Evolutionary conservation across 1,140 invertebrate species (phyloP).

Genomic region (Littorina saxatilis): DNA sequence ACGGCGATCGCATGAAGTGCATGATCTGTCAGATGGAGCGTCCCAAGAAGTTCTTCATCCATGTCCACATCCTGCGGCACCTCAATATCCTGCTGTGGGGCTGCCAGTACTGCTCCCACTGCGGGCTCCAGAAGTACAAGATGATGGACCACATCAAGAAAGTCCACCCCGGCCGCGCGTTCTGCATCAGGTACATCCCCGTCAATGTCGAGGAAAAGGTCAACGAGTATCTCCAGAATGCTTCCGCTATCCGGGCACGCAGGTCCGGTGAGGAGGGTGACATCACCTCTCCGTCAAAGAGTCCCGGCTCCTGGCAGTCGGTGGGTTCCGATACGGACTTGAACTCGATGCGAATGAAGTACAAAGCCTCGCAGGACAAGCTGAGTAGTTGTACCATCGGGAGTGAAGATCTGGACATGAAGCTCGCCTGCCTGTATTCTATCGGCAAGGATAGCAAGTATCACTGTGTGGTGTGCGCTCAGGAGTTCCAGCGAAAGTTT

Average conservation of each 20-base stretch:
- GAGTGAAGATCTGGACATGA: slow-evolving; percentile 48
- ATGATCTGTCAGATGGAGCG: slow-evolving; percentile 49
- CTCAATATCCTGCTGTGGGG: slow-evolving; percentile 52
- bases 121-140: slow-evolving; percentile 53
- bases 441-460: slow-evolving; percentile 22
- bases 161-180: slow-evolving; percentile 41
- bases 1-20: slow-evolving; percentile 48
- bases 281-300: background rate
- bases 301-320: background rate
- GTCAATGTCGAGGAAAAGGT: slow-evolving; percentile 50
- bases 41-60: slow-evolving; percentile 55
- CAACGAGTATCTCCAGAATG: slow-evolving; percentile 41
- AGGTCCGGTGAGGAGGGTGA: slow-evolving; percentile 7
- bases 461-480: slow-evolving; percentile 44
- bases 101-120: slow-evolving; percentile 49
- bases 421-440: slow-evolving; percentile 46
- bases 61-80: slow-evolving; percentile 53
- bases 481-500: slow-evolving; percentile 49
- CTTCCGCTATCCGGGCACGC: slow-evolving; percentile 19
- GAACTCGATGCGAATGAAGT: slow-evolving; percentile 13
- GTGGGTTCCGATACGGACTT: background rate
- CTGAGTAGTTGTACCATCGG: slow-evolving; percentile 39
- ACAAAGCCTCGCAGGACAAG: slow-evolving; percentile 15
- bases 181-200: slow-evolving; percentile 44
- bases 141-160: slow-evolving; percentile 55